Base-by-base conservation (phyloP, 2,888 invertebrate genomes). In the Caenorhabditis doughertyi region DNA sequence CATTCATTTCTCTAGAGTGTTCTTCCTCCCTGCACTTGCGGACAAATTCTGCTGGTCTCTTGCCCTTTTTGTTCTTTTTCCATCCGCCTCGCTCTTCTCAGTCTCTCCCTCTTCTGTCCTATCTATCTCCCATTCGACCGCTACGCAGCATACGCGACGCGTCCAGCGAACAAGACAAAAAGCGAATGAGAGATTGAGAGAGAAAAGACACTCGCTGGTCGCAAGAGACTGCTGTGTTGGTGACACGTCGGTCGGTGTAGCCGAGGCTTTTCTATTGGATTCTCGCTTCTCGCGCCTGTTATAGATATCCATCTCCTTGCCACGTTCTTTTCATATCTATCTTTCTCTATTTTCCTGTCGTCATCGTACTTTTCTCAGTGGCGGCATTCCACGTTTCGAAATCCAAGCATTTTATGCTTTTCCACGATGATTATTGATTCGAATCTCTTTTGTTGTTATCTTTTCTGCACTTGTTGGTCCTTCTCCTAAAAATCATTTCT, bases 81-180 rank as follows among this genome's bases (percentile, higher is more conserved):
- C 47, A 13, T 8, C 16, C 5, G 39, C 25, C 11, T 27, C 62
- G 16, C 49, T 27, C 29, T 9, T 35, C 56, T 68, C 67, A 2
- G 47, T 25, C 47, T 56, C 65, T 65, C 47, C 60, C 16, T 16
- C 47, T 51, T 51, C 32, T 35, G 32, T 35, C 21, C 9, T 23
- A 8, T 16, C 44, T 55, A 11, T 21, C 44, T 9, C 27, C 7
- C 11, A 13, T 35, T 47, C 73, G 56, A 81, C 80, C 81, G 81
- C 81, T 42, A 9, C 74, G 81, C 81, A 21, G 8, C 44, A 35
- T 49, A 70, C 81, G 81, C 81, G 29, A 70, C 81, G 81, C 81
- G 64, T 49, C 70, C 67, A 73, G 29, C 79, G 68, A 49, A 74
- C 65, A 74, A 74, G 74, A 74, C 56, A 74, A 62, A 79, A 71